Conservation (phyloP, 2,888 invertebrate genomes). For the Athalia cordata region DNA sequence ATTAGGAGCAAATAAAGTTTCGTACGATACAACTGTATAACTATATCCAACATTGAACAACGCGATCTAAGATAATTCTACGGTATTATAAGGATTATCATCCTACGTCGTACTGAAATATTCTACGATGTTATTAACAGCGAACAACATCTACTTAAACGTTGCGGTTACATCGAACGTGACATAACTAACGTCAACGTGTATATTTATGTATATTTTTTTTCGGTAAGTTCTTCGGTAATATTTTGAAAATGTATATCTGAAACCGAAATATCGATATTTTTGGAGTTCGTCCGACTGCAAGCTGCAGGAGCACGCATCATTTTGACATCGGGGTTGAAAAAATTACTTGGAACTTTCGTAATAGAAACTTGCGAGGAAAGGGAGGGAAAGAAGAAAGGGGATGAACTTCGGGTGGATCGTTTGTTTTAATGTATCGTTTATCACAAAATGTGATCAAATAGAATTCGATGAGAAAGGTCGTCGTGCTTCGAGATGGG, state of each 20-base stretch:
- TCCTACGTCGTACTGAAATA: not conserved
- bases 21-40: not conserved
- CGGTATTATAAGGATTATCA: constrained; percentile 24
- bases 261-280: constrained; percentile 10
- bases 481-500: constrained; percentile 44
- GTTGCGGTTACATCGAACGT: not conserved
- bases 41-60: constrained; percentile 5
- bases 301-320: not conserved
- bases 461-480: constrained; percentile 10
- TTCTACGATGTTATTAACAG: constrained; percentile 6
- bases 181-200: not conserved
- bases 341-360: not conserved
- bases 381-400: not conserved
- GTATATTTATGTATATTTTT: not conserved
- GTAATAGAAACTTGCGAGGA: no score
- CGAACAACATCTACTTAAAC: constrained; percentile 30
- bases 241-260: not conserved
- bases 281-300: not conserved
- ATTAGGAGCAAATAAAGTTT: not conserved
- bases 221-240: not conserved
- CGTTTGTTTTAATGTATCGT: not conserved
- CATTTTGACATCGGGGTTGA: constrained; percentile 15
- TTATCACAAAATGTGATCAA: not conserved
- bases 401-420: not conserved
- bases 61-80: constrained; percentile 9